phyloP scores from a whole-genome alignment of 2,888 invertebrate species.

The Amphipyra berbera region DNA sequence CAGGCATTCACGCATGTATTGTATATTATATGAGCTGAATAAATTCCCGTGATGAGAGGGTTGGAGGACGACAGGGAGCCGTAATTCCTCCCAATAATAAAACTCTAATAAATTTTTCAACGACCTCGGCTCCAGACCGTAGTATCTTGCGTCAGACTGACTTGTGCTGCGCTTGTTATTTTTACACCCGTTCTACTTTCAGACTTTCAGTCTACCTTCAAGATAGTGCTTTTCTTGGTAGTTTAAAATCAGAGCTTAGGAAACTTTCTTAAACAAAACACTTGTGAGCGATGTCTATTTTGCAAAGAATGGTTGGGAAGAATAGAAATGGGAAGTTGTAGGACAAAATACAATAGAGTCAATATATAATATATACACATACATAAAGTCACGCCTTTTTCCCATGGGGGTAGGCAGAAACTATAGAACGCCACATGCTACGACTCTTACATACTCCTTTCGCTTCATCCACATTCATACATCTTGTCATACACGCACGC shows the following conservation, averaged over 20 bases:
- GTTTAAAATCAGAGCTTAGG: slow-evolving; percentile 3
- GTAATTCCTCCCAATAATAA: slow-evolving; percentile 29
- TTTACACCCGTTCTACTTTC: slow-evolving; percentile 38
- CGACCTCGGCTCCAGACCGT: slow-evolving; percentile 17
- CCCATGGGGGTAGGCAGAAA: too few species aligned
- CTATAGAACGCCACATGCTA: too few species aligned
- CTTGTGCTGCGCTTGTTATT: slow-evolving; percentile 41
- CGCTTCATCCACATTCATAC: too few species aligned
- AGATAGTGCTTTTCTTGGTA: slow-evolving; percentile 17
- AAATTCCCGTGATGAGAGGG: slow-evolving; percentile 34
- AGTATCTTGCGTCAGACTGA: slow-evolving; percentile 1
- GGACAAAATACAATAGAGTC: slow-evolving; percentile 1
- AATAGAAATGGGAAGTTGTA: slow-evolving; percentile 13
- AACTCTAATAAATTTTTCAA: slow-evolving; percentile 46
- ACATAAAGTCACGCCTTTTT: too few species aligned
- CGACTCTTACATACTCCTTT: too few species aligned
- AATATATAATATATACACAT: too few species aligned
- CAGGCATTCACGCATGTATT: slow-evolving; percentile 17
- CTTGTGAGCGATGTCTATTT: slow-evolving; percentile 3
- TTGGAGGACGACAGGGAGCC: slow-evolving; percentile 11
- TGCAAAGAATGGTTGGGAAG: slow-evolving; percentile 1
- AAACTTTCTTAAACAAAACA: slow-evolving; percentile 15
- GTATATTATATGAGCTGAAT: slow-evolving; percentile 31
- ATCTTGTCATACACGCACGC: too few species aligned
- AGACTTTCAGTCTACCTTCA: slow-evolving; percentile 20